These are phyloP conservation scores for Phoxinus phoxinus DNA, from an alignment of 2,113 vertebrate genomes.

Conservation along the genomic window DNA sequence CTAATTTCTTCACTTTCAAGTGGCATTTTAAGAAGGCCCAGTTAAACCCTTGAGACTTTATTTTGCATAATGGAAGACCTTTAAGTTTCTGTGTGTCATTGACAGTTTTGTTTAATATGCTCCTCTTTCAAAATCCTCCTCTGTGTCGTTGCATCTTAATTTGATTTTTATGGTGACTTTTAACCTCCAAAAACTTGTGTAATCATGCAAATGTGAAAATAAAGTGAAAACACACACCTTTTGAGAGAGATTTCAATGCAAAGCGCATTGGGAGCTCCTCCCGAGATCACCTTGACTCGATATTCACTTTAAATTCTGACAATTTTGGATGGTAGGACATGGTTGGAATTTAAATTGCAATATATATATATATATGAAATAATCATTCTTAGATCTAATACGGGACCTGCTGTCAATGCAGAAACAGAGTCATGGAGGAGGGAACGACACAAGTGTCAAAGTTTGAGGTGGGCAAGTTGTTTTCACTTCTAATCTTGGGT, in stretches of 20 bases:
- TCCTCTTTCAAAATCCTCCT: neutral
- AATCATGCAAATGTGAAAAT: neutral
- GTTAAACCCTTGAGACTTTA: neutral
- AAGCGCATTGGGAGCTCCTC: neutral
- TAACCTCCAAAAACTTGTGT: neutral
- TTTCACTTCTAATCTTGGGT: slow-evolving; percentile 31
- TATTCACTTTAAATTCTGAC: neutral
- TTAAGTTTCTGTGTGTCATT: neutral
- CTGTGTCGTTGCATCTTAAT: neutral
- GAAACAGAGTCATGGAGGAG: neutral
- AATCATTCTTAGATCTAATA: neutral
- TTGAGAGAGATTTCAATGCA: neutral
- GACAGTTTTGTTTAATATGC: slow-evolving; percentile 12
- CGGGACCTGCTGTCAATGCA: neutral
- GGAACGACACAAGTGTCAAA: neutral
- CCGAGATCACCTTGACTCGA: neutral
- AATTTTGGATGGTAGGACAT: neutral
- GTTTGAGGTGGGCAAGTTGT: neutral
- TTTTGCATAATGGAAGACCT: slow-evolving; percentile 12
- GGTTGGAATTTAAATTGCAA: neutral
- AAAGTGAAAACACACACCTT: neutral
- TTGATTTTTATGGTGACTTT: neutral
- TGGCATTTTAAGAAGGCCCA: slow-evolving; percentile 8
- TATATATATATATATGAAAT: neutral
- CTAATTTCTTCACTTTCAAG: neutral